A percentile compares a stretch with the other conserved stretches of the same genome.
These are phyloP conservation scores for Tetrao urogallus DNA, from an alignment of 2,113 vertebrate species.

Conservation along the genomic window DNA sequence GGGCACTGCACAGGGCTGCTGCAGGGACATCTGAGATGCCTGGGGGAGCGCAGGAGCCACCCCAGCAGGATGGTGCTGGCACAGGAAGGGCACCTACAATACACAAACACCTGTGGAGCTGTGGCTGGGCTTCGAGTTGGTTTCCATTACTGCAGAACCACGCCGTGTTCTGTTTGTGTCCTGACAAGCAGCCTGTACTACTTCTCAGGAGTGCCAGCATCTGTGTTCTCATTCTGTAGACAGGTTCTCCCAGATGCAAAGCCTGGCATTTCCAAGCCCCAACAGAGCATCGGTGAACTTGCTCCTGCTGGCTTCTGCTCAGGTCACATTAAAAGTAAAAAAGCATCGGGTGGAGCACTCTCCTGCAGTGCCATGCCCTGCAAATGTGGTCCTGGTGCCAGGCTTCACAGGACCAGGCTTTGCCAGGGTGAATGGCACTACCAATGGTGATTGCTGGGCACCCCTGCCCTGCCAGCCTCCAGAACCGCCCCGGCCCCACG, in stretches of 20 bases:
- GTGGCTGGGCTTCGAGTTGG: not conserved
- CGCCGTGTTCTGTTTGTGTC: not conserved
- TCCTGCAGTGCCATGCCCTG: fast-evolving
- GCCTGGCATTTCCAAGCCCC: not conserved
- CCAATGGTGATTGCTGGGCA: too few species aligned
- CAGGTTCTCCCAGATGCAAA: not conserved
- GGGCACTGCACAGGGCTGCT: not conserved
- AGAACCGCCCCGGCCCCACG: too few species aligned
- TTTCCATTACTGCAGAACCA: not conserved
- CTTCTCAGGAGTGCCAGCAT: not conserved
- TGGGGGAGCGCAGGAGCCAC: fast-evolving
- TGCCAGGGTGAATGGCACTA: not conserved
- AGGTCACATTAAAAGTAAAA: not conserved
- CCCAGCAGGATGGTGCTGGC: not conserved
- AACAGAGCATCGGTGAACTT: not conserved
- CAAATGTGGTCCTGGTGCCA: fast-evolving
- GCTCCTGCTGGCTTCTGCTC: not conserved
- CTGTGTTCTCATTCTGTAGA: not conserved
- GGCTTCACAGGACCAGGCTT: not conserved
- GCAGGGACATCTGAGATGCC: not conserved
- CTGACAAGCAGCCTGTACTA: not conserved
- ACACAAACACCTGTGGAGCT: not conserved
- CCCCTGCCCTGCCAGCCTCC: too few species aligned
- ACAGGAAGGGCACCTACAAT: constrained; percentile 1
- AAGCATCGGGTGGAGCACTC: not conserved